Percentiles rank a stretch among this genome's conserved stretches.
These are phyloP conservation scores for Aldrovandia affinis DNA, from an alignment of 2,797 vertebrate species.

Conservation along the genomic window DNA sequence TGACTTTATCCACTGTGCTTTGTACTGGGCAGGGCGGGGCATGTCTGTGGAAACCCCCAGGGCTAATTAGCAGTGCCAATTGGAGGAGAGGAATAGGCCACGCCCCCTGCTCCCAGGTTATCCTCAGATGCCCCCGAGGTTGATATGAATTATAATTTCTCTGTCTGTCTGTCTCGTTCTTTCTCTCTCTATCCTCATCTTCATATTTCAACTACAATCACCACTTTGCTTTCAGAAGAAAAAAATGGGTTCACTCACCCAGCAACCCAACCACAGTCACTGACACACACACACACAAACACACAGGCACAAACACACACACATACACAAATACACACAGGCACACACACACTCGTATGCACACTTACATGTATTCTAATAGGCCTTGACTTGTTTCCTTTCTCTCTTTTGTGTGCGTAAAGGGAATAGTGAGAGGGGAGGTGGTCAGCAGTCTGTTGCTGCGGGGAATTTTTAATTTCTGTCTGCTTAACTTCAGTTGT, in stretches of 20 bases:
- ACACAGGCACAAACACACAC: not conserved
- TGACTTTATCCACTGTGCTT: too few species aligned
- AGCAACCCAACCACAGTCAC: not conserved
- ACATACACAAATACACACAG: not conserved
- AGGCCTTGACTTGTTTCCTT: conserved; percentile 3
- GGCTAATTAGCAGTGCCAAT: not conserved
- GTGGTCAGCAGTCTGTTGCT: conserved; percentile 65
- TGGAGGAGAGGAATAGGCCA: not conserved
- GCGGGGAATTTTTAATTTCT: conserved; percentile 86
- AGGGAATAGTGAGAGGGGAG: not conserved
- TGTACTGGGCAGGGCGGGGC: not conserved
- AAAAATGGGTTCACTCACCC: not conserved
- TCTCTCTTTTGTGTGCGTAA: not conserved
- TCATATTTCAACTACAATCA: not conserved
- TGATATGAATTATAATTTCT: conserved; percentile 1
- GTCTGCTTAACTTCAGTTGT: conserved; percentile 79
- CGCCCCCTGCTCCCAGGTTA: not conserved
- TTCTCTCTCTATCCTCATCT: not conserved
- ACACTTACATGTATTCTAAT: not conserved
- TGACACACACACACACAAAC: not conserved
- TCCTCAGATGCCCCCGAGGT: conserved; percentile 2
- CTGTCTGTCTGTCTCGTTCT: not conserved
- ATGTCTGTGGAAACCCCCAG: not conserved
- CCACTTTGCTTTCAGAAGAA: not conserved
- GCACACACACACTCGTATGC: not conserved